Base-by-base conservation (phyloP, 2,113 vertebrate genomes). In the Gnathonemus echidnorhynchus region DNA sequence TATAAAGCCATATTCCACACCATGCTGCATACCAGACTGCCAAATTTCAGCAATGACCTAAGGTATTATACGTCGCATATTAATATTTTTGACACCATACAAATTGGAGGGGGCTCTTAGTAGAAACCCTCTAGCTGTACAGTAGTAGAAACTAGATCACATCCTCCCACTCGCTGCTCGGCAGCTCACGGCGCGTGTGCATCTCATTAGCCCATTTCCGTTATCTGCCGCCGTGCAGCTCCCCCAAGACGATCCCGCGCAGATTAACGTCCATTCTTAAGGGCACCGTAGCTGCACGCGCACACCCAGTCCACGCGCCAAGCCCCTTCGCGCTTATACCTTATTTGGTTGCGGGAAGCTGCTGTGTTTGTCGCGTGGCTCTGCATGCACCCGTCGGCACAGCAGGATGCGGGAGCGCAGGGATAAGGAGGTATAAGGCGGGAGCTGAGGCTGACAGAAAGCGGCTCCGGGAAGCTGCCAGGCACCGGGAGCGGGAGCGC, bases 121-220 rank as follows among this genome's bases (percentile, higher is more conserved):
- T 39, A 31, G 21, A 56, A 89, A 21, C 49, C 74, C 74, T 42
- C 45, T 39, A 15, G 39, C 88, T 39, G 46, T 35, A 35, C 35
- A 45, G 70, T 56, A 52, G 50, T 53, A 50, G 48, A 87, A 87
- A 88, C 19, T 62, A 58, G 56, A 58, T 11, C 87, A 88, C 9
- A 45, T 62, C 27, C 53, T 31, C 56, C 42, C 56, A 80, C 83
- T 17, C 3, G 39, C 52, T 53, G 42, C 46, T 86, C 87, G 58
- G n/a, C 42, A 35, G 31, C 58, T 46, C 58, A 8, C 17, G 7
- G 42, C 56, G 77, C 17, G 90, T 84, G 88, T 46, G 90, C 88
- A 93, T 92, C 90, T 91, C 92, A 93, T 92, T 93, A 91, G 87
- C 92, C 92, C 90, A 91, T 10, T 92, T 92, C 48, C 91, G 66